These are phyloP conservation scores for Calliphora vicina DNA, from an alignment of 1,140 invertebrate genomes.

Conservation along the genomic window DNA sequence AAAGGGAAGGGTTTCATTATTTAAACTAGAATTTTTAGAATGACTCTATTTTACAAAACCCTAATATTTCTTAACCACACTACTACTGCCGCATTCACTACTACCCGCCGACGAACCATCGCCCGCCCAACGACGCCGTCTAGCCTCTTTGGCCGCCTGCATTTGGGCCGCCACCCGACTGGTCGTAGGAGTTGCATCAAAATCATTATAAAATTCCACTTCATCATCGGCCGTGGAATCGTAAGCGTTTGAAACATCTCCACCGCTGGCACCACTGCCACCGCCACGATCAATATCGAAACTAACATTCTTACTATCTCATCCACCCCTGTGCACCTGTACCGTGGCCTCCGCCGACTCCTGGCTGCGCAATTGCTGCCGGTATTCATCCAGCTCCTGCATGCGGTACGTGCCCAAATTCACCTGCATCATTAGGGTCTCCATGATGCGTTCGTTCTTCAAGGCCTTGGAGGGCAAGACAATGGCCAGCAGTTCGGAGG, in stretches of 20 bases:
- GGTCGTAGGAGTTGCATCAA: constrained; percentile 53
- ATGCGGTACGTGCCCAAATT: constrained; percentile 92
- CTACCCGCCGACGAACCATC: constrained; percentile 58
- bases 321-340: constrained; percentile 62
- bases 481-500: constrained; percentile 91
- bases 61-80: neutral
- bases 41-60: too few species aligned
- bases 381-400: constrained; percentile 88
- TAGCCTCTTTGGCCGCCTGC: constrained; percentile 58
- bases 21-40: too few species aligned
- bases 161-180: constrained; percentile 59
- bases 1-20: too few species aligned
- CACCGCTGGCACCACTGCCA: constrained; percentile 36
- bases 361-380: constrained; percentile 85
- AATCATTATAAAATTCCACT: constrained; percentile 57
- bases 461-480: constrained; percentile 92
- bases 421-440: constrained; percentile 92
- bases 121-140: constrained; percentile 54
- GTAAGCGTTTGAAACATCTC: constrained; percentile 33
- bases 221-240: constrained; percentile 56
- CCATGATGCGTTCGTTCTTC: constrained; percentile 90
- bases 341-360: constrained; percentile 77
- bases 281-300: constrained; percentile 58
- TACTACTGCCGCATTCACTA: constrained; percentile 41
- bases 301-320: constrained; percentile 64